Base-by-base conservation (phyloP, 2,888 invertebrate genomes). In the Melieria omissa region DNA sequence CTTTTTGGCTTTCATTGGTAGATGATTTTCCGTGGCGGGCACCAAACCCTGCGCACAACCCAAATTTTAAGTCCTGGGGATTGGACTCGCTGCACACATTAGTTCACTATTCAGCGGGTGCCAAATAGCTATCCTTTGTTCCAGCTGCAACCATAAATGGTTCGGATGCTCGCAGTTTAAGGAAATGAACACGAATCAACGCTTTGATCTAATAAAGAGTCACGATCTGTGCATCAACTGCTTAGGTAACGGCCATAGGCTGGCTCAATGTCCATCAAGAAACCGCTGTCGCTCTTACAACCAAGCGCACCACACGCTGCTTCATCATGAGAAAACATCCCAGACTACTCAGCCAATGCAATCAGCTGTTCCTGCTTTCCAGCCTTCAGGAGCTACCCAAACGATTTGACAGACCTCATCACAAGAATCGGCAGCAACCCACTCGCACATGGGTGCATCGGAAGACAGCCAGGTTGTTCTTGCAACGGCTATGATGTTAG, bases 111-210 rank as follows among this genome's bases (percentile, higher is more conserved):
- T n/a, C n/a, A n/a, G n/a, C n/a, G n/a, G n/a, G n/a, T n/a, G n/a
- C n/a, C n/a, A n/a, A n/a, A n/a, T n/a, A n/a, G n/a, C n/a, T n/a
- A n/a, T 58, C 60, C n/a, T 45, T 46, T 68, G 68, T 52, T 49
- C 42, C 7, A 52, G 61, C 10, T 7, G 4, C 42, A n/a, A 42
- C 5, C 68, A 61, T 42, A 68, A 52, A 29, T 5, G 61, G 14
- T 29, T 60, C 46, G 60, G 57, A 10, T 61, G 68, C n/a, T 41
- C 61, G 12, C 44, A 61, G 49, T 68, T 69, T 44, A 61, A 61
- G 49, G 42, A 45, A 12, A 65, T 65, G 65, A 45, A 29, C n/a
- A 41, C 55, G 10, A 52, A 52, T 65, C 54, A 65, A 49, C 47
- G 63, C 29, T 63, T 63, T n/a, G 63, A 63, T n/a, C 16, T 16